phyloP scores from a whole-genome alignment of 2,797 vertebrate genomes.

The Protosalanx chinensis region DNA sequence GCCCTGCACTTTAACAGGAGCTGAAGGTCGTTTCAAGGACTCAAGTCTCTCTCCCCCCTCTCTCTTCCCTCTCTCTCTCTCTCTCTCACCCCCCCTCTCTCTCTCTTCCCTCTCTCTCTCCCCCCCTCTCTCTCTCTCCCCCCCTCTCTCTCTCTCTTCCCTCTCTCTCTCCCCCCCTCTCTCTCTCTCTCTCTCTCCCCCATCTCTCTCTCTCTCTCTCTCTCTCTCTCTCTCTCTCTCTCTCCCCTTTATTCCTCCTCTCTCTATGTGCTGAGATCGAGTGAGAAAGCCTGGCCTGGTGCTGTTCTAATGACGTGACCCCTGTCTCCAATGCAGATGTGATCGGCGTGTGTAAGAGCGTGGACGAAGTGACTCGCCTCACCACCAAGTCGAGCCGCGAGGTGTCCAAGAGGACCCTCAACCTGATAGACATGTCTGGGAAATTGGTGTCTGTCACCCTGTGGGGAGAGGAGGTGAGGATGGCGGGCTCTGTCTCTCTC shows the following conservation, averaged over 20 bases:
- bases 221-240: no score
- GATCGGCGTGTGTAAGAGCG: constrained; percentile 91
- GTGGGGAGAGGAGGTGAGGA: constrained; percentile 92
- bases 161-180: no score
- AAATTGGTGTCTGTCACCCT: constrained; percentile 87
- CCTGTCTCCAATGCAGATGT: constrained; percentile 77
- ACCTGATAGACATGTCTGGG: constrained; percentile 88
- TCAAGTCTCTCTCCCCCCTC: neutral
- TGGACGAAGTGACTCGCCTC: constrained; percentile 84
- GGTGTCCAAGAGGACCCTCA: constrained; percentile 88
- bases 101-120: no score
- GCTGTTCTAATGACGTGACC: neutral
- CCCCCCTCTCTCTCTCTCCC: no score
- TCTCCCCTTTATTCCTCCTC: no score
- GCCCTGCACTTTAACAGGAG: neutral
- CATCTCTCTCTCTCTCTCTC: no score
- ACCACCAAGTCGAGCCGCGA: constrained; percentile 87
- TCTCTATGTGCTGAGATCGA: no score
- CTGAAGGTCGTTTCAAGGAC: constrained; percentile 4
- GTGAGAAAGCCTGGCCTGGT: neutral
- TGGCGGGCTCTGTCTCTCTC: neutral
- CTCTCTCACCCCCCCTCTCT: no score
- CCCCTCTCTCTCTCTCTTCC: no score
- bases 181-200: no score
- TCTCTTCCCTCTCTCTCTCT: no score